Base-by-base conservation (phyloP, 37 sponge, comb jelly and placozoan genomes). In the Agelas oroides region DNA sequence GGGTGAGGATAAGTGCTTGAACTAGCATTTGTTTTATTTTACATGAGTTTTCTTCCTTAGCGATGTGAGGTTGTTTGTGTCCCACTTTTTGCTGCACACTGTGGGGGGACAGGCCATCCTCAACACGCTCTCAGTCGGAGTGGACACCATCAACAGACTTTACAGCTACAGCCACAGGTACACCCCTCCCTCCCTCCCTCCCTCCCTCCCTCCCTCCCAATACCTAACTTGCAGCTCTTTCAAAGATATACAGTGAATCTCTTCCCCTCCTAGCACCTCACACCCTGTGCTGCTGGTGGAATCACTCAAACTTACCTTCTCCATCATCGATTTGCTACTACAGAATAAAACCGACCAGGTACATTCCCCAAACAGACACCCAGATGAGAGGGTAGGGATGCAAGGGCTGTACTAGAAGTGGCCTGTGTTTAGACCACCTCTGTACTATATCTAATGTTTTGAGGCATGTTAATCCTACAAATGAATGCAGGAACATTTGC, bases 91-190 rank as follows among this genome's bases (percentile, higher is more conserved):
- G 69, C 75, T 88, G 38, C 59, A 88, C 70, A 41, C 74, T 20
- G 53, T 37, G 2, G 85, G 85, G 0, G 84, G 79, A 19, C 72
- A 75, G 25, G 57, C 72, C 5, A 78, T 92, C 0, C 80, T 92
- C 70, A 70, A 46, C 60, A 73, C 62, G 55, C 70, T 92, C 14
- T 20, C 89, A 23, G 34, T 84, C 1, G 84, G 84, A 0, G 89
- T 86, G 75, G 89, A 59, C 53, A 73, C 73, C n/a, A 46, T 92
- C 37, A 84, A 92, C 62, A 23, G 33, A 0, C 78, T 89, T 60
- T 60, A 59, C 33, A 27, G 61, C 17, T 41, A 36, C 19, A 17
- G 39, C 23, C 70, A 38, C 19, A 27, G 68, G 70, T 56, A 21
- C 6, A n/a, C n/a, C n/a, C n/a, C n/a, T n/a, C n/a, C n/a, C n/a